These are phyloP conservation scores for Platycercus adscitus DNA, from an alignment of 2,113 vertebrate genomes.

Conservation along the genomic window DNA sequence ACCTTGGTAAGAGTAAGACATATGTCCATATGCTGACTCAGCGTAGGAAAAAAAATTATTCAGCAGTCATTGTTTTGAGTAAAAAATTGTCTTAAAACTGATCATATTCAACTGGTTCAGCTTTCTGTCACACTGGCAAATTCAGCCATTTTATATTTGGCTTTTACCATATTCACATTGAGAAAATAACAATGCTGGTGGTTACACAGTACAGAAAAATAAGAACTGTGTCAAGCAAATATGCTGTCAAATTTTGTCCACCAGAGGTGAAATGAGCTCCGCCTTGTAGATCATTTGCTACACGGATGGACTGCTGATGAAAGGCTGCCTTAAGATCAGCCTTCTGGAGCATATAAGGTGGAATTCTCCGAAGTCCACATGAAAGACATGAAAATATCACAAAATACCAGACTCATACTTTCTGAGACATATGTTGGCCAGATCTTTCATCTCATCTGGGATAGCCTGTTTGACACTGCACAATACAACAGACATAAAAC, in stretches of 20 bases:
- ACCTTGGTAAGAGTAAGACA: neutral
- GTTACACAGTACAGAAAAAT: neutral
- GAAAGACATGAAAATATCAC: conserved; percentile 41
- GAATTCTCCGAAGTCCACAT: conserved; percentile 63
- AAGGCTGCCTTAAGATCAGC: conserved; percentile 39
- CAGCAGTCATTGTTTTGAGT: neutral
- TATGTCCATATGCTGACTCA: neutral
- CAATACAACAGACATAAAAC: neutral
- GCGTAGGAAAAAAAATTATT: neutral
- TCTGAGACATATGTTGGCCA: conserved; percentile 56
- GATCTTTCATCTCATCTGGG: conserved; percentile 17
- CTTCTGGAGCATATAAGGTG: conserved; percentile 16
- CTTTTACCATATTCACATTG: neutral
- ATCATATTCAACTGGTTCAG: neutral
- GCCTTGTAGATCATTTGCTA: neutral
- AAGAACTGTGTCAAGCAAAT: neutral
- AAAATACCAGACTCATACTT: conserved; percentile 30
- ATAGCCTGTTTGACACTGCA: neutral
- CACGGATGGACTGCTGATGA: conserved; percentile 15
- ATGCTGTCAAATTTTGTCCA: conserved; percentile 12
- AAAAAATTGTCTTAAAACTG: neutral
- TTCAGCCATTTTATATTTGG: neutral
- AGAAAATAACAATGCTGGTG: neutral
- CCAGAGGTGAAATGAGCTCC: neutral
- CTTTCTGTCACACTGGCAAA: neutral